Evolutionary conservation across 2,888 invertebrate species (phyloP).

Genomic region (Drosophila melanosoma): DNA sequence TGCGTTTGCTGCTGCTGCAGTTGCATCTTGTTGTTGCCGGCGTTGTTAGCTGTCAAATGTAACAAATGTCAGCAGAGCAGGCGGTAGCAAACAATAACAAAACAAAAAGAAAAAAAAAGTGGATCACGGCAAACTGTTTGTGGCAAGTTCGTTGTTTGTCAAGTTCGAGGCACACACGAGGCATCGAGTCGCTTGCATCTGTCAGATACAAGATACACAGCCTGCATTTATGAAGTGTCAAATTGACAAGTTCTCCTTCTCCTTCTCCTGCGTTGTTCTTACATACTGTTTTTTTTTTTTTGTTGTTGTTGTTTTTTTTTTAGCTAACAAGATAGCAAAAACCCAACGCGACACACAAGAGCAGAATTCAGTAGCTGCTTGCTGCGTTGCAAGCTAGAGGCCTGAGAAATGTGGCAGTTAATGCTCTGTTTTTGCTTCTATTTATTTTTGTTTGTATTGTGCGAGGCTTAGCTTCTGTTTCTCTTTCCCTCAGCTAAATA

Average conservation of each 20-base stretch:
- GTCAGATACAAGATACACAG: slow-evolving; percentile 64
- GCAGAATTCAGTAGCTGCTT: slow-evolving; percentile 25
- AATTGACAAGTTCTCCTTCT: slow-evolving; percentile 71
- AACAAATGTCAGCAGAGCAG: slow-evolving; percentile 75
- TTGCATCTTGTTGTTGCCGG: slow-evolving; percentile 68
- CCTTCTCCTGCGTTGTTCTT: slow-evolving; percentile 34
- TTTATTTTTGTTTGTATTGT: slow-evolving; percentile 58
- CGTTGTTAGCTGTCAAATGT: slow-evolving; percentile 81
- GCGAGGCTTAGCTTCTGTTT: slow-evolving; percentile 49
- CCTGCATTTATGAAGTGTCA: slow-evolving; percentile 79
- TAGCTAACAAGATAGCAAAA: slow-evolving; percentile 65
- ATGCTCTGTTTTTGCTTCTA: slow-evolving; percentile 28
- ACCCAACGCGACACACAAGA: slow-evolving; percentile 34
- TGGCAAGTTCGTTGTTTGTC: slow-evolving; percentile 72
- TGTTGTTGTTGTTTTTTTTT: slow-evolving; percentile 35
- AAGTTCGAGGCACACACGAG: slow-evolving; percentile 58
- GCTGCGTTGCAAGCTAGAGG: slow-evolving; percentile 15
- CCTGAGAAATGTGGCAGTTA: slow-evolving; percentile 26
- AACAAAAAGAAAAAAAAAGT: slow-evolving; percentile 60
- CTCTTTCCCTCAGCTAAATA: slow-evolving; percentile 32
- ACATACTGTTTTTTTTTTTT: slow-evolving; percentile 33
- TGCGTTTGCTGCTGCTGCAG: slow-evolving; percentile 24
- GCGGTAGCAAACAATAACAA: slow-evolving; percentile 1
- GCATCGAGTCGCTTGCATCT: slow-evolving; percentile 59
- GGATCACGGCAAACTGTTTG: slow-evolving; percentile 58